A percentile compares a stretch with the other conserved stretches of the same genome.
Conservation (phyloP, 2,113 vertebrate genomes). For the Pteruthius melanotis region DNA sequence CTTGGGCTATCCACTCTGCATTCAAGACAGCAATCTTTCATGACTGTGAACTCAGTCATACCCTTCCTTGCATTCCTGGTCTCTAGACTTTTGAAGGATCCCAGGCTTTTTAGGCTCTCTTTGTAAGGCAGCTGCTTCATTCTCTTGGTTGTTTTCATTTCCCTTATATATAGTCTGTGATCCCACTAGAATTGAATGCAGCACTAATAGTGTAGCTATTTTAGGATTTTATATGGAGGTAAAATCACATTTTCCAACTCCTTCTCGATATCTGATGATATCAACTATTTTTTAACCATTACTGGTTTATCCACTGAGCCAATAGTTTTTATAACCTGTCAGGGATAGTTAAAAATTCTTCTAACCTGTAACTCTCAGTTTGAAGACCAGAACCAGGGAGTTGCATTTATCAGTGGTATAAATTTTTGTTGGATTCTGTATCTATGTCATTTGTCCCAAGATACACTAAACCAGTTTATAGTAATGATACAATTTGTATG, state of each 20-base stretch:
- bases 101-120: background rate
- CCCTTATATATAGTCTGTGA: background rate
- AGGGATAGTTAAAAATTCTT: background rate
- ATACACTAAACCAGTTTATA: background rate
- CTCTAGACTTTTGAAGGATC: background rate
- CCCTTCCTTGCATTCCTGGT: background rate
- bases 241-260: background rate
- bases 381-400: background rate
- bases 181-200: background rate
- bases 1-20: background rate
- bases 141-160: background rate
- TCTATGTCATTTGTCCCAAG: background rate
- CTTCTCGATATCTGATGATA: background rate
- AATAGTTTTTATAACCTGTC: background rate
- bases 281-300: background rate
- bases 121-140: background rate
- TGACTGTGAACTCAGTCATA: background rate
- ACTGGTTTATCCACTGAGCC: background rate
- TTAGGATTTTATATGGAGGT: background rate
- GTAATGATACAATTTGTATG: background rate
- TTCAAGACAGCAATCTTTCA: accelerated
- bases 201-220: accelerated
- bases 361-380: background rate
- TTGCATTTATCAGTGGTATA: background rate
- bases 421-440: background rate